Evolutionary conservation across 2,888 invertebrate species (phyloP), one percentile per base, ranked within the genome.

Genomic region (Isotomurus palustris): DNA sequence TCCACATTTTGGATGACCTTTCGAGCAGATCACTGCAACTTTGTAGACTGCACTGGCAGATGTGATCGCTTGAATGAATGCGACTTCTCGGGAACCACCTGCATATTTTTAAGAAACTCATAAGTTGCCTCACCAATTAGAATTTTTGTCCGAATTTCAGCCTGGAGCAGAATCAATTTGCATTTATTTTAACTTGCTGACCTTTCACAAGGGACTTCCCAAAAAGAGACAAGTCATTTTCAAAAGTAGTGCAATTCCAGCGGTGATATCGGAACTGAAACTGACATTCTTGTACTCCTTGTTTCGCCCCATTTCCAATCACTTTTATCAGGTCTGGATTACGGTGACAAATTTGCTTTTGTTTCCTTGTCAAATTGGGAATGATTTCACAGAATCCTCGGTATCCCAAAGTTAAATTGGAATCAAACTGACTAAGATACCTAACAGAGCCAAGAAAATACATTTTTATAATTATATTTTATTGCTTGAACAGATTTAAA

Each of bases 161-260:
- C n/a, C n/a, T n/a, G n/a, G n/a, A n/a, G n/a, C n/a, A n/a, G n/a
- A n/a, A n/a, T n/a, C n/a, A n/a, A n/a, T n/a, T n/a, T n/a, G n/a
- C 10, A 17, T 14, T 40, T 40, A 17, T n/a, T 40, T 40, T 12
- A 40, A 40, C 40, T 14, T 6, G 19, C 6, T 40, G 19, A 68
- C 70, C 70, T 65, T 63, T 61, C 27, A 68, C 58, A 21, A 70
- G 50, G 35, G 58, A 54, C 44, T 66, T 70, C 3, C 70, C 68
- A 61, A 70, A 70, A 1, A 70, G 52, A 10, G 66, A 57, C n/a
- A 59, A 47, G 53, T 68, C 70, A 49, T 59, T 40, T 8, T 58
- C 60, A 48, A 66, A 64, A 12, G 60, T 65, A 12, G 68, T 58
- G 47, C 70, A 70, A 29, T 70, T 68, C 70, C 70, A 70, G 50